These are phyloP conservation scores for Ecdyonurus torrentis DNA, from an alignment of 2,888 invertebrate species.

Conservation along the genomic window DNA sequence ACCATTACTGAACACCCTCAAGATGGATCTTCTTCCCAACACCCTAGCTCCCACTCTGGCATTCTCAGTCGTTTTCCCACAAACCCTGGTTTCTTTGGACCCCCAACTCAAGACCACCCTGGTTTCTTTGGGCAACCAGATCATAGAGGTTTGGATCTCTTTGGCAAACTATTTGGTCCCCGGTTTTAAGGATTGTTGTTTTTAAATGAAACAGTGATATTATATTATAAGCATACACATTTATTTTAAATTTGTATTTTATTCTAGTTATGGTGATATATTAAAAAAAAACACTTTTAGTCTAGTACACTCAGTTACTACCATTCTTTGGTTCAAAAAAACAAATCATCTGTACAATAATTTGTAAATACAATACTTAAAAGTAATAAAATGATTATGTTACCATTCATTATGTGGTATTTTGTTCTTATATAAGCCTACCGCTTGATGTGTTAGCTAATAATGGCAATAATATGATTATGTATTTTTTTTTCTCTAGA, in stretches of 20 bases:
- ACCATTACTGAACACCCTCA: neutral
- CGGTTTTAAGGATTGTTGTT: too few relatives aligned
- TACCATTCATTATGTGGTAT: too few relatives aligned
- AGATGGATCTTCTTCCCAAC: neutral
- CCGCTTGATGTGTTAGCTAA: too few relatives aligned
- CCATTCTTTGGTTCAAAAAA: neutral
- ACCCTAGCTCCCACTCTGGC: too few relatives aligned
- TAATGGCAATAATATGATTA: too few relatives aligned
- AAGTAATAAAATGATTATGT: neutral
- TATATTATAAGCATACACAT: neutral
- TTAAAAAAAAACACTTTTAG: neutral
- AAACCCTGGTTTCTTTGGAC: neutral
- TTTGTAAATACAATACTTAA: neutral
- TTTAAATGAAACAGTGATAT: neutral
- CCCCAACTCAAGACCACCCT: neutral
- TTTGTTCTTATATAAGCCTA: neutral
- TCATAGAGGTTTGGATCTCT: neutral
- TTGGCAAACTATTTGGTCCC: neutral
- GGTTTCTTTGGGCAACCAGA: neutral
- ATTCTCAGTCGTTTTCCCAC: too few relatives aligned
- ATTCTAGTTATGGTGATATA: neutral
- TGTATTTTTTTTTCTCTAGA: too few relatives aligned
- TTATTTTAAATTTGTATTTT: neutral
- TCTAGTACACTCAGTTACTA: neutral
- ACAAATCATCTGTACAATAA: neutral